A percentile compares a stretch with the other conserved stretches of the same genome.
Evolutionary conservation across 2,113 vertebrate genomes (phyloP).

Genomic region (Chelonoidis abingdonii): DNA sequence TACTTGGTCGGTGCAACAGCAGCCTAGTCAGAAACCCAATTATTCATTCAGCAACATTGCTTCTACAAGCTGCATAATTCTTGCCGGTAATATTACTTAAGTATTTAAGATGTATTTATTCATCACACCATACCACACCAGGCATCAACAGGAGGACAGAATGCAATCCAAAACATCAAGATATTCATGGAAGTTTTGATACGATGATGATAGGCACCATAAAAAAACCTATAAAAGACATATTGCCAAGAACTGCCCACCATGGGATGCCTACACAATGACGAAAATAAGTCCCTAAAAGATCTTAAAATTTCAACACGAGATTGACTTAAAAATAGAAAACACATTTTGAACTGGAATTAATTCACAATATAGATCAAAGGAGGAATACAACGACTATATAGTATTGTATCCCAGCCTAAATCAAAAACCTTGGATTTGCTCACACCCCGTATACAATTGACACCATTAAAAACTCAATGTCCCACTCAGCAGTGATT

Average conservation of each 20-base stretch:
- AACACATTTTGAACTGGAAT: conserved; percentile 70
- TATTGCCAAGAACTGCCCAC: conserved; percentile 50
- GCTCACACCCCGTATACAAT: conserved; percentile 64
- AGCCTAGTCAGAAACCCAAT: neutral
- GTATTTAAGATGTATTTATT: neutral
- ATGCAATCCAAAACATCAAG: conserved; percentile 24
- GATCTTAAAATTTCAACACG: conserved; percentile 58
- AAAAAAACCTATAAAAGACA: neutral
- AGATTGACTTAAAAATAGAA: conserved; percentile 70
- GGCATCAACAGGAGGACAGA: too few species aligned
- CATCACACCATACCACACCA: neutral
- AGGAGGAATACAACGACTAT: conserved; percentile 68
- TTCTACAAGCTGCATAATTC: neutral
- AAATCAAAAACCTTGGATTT: conserved; percentile 70
- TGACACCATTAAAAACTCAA: conserved; percentile 42
- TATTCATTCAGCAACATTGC: neutral
- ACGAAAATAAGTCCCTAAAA: conserved; percentile 14
- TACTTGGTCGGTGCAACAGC: neutral
- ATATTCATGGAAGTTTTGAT: neutral
- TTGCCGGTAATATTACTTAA: neutral
- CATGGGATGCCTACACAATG: conserved; percentile 63
- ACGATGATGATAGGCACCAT: neutral
- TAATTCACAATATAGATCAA: conserved; percentile 72
- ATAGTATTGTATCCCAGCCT: conserved; percentile 60
- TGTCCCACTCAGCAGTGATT: conserved; percentile 27